phyloP scores from a whole-genome alignment of 2,888 invertebrate species.

The Eulithis prunata region DNA sequence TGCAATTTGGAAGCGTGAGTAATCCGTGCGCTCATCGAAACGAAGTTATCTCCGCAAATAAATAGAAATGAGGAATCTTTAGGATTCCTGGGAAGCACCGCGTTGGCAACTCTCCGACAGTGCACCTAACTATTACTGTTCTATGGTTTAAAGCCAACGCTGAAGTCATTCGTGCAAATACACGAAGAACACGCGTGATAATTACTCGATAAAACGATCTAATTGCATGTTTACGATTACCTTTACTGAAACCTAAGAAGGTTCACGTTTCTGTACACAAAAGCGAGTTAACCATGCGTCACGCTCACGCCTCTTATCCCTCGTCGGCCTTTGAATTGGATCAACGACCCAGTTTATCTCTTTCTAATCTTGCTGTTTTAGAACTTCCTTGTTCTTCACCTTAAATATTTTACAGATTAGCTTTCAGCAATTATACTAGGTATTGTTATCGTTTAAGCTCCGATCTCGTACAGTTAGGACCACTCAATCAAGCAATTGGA shows the following conservation, averaged over 20 bases:
- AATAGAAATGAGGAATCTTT: conserved; percentile 28
- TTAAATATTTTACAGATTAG: too few species aligned
- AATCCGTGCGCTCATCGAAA: conserved; percentile 20
- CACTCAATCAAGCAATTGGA: conserved; percentile 16
- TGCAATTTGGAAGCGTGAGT: conserved; percentile 27
- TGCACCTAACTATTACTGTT: conserved; percentile 4
- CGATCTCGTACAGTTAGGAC: conserved; percentile 1
- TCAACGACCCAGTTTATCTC: too few species aligned
- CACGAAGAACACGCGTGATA: conserved; percentile 15
- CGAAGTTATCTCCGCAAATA: conserved; percentile 31
- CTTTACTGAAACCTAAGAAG: not conserved
- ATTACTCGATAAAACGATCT: conserved; percentile 14
- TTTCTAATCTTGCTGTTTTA: too few species aligned
- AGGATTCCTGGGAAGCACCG: conserved; percentile 40
- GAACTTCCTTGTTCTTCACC: too few species aligned
- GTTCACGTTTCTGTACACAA: not conserved
- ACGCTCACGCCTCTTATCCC: not conserved
- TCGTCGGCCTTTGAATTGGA: too few species aligned
- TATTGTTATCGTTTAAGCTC: conserved; percentile 7
- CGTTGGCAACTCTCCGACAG: conserved; percentile 30
- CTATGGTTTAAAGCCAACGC: conserved; percentile 27
- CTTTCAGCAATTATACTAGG: not conserved
- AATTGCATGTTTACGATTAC: conserved; percentile 18
- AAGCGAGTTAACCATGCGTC: too few species aligned
- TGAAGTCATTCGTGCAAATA: conserved; percentile 45